Conservation (phyloP, 2,113 vertebrate species). For the Tichodroma muraria region DNA sequence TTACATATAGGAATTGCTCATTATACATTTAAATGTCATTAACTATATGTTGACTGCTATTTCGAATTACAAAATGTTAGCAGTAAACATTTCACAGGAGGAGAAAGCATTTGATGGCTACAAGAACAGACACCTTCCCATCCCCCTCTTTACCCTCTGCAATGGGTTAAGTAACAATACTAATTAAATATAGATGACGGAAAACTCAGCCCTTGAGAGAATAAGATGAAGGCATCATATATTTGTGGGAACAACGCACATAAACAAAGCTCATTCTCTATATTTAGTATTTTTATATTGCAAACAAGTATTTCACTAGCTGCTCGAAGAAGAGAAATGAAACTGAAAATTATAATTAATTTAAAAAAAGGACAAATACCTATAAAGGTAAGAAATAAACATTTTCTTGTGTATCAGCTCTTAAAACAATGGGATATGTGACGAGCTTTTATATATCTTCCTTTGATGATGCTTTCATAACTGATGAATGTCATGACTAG, state of each 20-base stretch:
- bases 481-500: not conserved
- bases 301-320: not conserved
- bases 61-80: not conserved
- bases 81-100: not conserved
- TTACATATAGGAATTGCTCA: not conserved
- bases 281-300: not conserved
- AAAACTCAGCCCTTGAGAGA: slow-evolving; percentile 41
- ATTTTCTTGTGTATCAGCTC: not conserved
- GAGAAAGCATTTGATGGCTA: not conserved
- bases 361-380: not conserved
- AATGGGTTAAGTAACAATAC: slow-evolving; percentile 37
- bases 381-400: not conserved
- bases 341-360: not conserved
- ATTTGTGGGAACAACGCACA: not conserved
- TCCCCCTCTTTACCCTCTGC: not conserved
- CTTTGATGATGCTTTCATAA: not conserved
- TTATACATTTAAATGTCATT: not conserved
- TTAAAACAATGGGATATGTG: not conserved
- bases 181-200: slow-evolving; percentile 68
- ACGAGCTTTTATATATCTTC: not conserved
- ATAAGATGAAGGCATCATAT: not conserved
- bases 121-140: not conserved
- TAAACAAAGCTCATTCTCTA: not conserved
- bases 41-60: not conserved
- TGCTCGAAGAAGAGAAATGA: not conserved